These are phyloP conservation scores for Tamias sibiricus DNA, from an alignment of 2,113 vertebrate species.

Conservation along the genomic window DNA sequence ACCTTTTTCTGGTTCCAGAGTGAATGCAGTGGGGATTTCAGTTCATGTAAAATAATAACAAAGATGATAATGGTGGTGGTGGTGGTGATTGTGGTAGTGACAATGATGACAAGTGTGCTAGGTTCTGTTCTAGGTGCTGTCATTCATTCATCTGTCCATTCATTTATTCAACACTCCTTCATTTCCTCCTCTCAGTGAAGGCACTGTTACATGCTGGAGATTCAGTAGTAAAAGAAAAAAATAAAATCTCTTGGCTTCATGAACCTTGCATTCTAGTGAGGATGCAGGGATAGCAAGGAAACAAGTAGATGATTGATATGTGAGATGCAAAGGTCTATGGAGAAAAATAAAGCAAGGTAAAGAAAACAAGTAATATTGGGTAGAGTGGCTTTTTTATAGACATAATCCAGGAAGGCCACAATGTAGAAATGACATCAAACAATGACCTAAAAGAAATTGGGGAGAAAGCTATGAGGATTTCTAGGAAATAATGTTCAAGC, in stretches of 20 bases:
- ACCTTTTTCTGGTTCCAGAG: not conserved
- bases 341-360: not conserved
- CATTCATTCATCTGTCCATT: not conserved
- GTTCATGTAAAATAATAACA: not conserved
- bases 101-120: not conserved
- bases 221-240: not conserved
- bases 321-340: not conserved
- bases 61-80: not conserved
- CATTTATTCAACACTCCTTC: not conserved
- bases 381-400: not conserved
- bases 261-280: not conserved
- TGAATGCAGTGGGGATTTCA: not conserved
- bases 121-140: not conserved
- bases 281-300: not conserved
- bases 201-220: not conserved
- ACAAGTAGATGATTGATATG: not conserved
- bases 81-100: not conserved
- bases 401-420: not conserved
- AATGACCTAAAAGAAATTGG: conserved; percentile 13
- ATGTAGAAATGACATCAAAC: not conserved
- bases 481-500: not conserved
- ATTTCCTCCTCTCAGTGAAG: not conserved
- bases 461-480: not conserved
- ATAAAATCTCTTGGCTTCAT: no score
- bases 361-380: not conserved